Conservation (phyloP, 2,797 vertebrate species). For the Miichthys miiuy region DNA sequence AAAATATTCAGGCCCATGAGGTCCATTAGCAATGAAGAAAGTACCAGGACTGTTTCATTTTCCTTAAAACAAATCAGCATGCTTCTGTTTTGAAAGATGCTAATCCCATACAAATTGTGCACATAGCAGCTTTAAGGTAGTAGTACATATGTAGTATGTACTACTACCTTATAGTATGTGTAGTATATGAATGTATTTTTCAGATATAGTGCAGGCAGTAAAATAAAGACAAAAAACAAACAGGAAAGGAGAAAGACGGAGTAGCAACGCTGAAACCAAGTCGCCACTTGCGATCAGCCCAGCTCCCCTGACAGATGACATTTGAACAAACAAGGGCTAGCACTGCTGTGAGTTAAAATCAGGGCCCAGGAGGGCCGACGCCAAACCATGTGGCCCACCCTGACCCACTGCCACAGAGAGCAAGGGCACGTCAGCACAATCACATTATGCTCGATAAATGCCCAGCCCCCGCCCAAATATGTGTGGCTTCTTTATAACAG, state of each 20-base stretch:
- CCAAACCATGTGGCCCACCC: slow-evolving; percentile 69
- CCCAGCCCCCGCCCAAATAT: slow-evolving; percentile 63
- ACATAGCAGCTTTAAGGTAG: neutral
- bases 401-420: slow-evolving; percentile 60
- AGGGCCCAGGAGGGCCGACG: slow-evolving; percentile 55
- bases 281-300: slow-evolving; percentile 57
- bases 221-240: slow-evolving; percentile 24
- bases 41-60: neutral
- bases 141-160: too few relatives aligned
- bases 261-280: slow-evolving; percentile 31
- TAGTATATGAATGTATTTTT: slow-evolving; percentile 2
- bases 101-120: neutral
- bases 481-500: slow-evolving; percentile 72
- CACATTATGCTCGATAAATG: slow-evolving; percentile 80
- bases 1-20: neutral
- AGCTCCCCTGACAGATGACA: slow-evolving; percentile 42
- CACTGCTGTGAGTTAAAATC: slow-evolving; percentile 66
- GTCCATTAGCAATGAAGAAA: neutral
- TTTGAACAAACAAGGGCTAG: slow-evolving; percentile 67
- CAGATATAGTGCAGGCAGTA: slow-evolving; percentile 3
- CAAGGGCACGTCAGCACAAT: slow-evolving; percentile 74
- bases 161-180: too few relatives aligned
- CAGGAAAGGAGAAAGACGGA: slow-evolving; percentile 23
- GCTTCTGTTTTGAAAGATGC: neutral
- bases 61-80: neutral